Percentiles rank a stretch among this genome's conserved stretches.
Conservation (phyloP, 2,113 vertebrate species). For the Calidris pygmaea region DNA sequence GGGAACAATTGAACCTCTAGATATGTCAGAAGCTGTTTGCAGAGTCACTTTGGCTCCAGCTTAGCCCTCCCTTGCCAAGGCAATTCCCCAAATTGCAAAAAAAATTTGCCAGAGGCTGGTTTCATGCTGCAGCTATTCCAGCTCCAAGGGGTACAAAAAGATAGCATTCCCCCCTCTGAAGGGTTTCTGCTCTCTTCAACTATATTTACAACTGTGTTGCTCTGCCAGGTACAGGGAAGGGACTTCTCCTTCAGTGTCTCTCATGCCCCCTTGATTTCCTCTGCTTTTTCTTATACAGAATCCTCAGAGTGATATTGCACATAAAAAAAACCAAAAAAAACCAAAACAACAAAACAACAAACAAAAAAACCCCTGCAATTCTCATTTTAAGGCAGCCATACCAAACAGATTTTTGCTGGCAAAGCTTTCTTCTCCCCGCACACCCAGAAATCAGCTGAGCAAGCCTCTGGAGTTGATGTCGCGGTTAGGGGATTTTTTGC, state of each 20-base stretch:
- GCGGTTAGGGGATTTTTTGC: neutral
- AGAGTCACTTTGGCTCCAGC: neutral
- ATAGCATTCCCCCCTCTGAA: neutral
- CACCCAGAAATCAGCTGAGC: neutral
- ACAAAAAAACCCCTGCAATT: neutral
- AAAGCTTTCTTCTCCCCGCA: neutral
- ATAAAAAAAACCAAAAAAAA: neutral
- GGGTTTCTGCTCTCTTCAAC: neutral
- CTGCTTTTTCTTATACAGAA: neutral
- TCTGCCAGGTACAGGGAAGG: neutral
- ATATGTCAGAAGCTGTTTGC: neutral
- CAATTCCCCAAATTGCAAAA: neutral
- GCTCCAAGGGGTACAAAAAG: neutral
- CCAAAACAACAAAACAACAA: too few relatives aligned
- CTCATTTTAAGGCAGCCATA: neutral
- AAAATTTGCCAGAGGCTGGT: neutral
- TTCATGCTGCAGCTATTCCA: neutral
- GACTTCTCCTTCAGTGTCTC: neutral
- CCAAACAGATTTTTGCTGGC: neutral
- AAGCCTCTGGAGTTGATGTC: neutral
- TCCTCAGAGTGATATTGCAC: neutral
- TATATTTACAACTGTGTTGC: neutral
- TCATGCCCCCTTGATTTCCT: neutral
- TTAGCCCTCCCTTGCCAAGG: neutral
- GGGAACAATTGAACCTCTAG: neutral